phyloP scores from a whole-genome alignment of 2,113 vertebrate genomes.

The Myotis brandtii region DNA sequence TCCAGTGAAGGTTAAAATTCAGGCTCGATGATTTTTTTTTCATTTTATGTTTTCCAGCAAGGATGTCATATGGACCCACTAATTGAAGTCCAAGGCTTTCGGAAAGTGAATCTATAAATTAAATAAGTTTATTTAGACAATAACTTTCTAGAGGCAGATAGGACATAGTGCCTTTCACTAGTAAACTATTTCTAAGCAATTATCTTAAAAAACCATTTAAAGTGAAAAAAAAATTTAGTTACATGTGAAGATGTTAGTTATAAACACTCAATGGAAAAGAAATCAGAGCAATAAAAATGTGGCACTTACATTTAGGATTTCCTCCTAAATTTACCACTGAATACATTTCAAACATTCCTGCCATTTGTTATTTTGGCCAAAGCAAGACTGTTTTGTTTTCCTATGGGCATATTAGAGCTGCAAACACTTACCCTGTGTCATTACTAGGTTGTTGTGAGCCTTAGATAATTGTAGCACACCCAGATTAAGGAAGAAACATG shows the following conservation, averaged over 20 bases:
- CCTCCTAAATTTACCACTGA: neutral
- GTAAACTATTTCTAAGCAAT: slow-evolving; percentile 27
- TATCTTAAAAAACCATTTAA: slow-evolving; percentile 27
- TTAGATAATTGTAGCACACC: neutral
- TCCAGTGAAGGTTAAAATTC: slow-evolving; percentile 95
- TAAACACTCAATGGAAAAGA: slow-evolving; percentile 14
- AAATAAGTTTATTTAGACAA: slow-evolving; percentile 50
- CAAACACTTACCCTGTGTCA: neutral
- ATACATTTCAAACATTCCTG: neutral
- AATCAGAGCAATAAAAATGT: slow-evolving; percentile 15
- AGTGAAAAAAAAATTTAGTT: neutral
- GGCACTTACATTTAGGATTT: neutral
- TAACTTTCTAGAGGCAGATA: neutral
- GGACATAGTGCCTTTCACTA: slow-evolving; percentile 28
- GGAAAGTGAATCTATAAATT: slow-evolving; percentile 89
- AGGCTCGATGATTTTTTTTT: slow-evolving; percentile 84
- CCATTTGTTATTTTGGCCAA: neutral
- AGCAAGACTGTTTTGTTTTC: neutral
- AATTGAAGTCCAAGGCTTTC: slow-evolving; percentile 91
- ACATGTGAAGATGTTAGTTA: neutral
- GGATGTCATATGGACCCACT: slow-evolving; percentile 96
- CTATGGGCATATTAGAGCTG: neutral
- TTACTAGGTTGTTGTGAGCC: neutral
- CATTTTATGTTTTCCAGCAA: slow-evolving; percentile 92
- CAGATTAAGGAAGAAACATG: neutral